phyloP scores from a whole-genome alignment of 2,888 invertebrate genomes.

The Matsumyia berberina region DNA sequence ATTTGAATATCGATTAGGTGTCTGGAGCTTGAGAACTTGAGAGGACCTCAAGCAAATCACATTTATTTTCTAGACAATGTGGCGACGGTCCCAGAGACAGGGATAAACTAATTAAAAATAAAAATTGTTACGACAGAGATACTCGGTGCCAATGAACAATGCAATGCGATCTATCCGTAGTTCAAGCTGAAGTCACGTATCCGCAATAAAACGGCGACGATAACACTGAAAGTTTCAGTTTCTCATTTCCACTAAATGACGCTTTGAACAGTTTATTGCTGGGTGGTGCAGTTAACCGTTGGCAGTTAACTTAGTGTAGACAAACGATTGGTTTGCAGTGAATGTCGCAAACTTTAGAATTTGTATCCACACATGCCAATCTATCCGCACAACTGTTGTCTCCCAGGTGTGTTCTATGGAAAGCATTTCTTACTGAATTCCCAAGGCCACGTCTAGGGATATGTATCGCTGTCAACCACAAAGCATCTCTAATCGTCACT shows the following conservation, averaged over 20 bases:
- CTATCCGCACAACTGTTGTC: neutral
- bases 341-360: neutral
- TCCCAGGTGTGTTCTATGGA: conserved; percentile 16
- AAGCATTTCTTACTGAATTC: conserved; percentile 29
- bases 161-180: conserved; percentile 28
- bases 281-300: neutral
- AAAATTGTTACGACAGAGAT: conserved; percentile 4
- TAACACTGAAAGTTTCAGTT: conserved; percentile 4
- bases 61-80: conserved; percentile 45
- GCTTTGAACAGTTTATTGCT: neutral
- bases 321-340: conserved; percentile 8
- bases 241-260: conserved; percentile 34
- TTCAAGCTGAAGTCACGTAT: conserved; percentile 50
- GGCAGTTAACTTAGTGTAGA: neutral
- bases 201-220: conserved; percentile 46
- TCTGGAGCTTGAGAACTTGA: too few relatives aligned
- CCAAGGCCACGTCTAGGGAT: conserved; percentile 51
- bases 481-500: conserved; percentile 47
- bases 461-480: conserved; percentile 38
- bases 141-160: conserved; percentile 1
- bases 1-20: conserved; percentile 44
- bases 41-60: neutral
- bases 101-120: conserved; percentile 24
- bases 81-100: conserved; percentile 19
- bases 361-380: neutral